These are phyloP conservation scores for Morpho helenor DNA, from an alignment of 2,888 invertebrate genomes.

Conservation along the genomic window DNA sequence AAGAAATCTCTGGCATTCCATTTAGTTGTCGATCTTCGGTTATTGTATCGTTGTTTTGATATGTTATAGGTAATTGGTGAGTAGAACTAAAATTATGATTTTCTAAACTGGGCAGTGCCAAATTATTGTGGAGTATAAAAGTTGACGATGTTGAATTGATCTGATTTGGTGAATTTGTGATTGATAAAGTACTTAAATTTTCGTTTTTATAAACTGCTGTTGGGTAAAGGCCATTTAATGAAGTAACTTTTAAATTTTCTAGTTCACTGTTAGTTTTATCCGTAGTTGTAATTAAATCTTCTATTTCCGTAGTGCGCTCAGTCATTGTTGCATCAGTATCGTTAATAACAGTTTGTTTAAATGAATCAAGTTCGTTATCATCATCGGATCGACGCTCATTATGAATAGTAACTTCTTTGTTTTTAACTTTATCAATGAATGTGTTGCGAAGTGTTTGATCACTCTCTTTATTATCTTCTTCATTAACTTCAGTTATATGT, in stretches of 20 bases:
- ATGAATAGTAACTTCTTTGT: constrained; percentile 2
- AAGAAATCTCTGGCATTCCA: background rate
- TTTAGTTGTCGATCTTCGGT: constrained; percentile 2
- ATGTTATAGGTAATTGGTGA: constrained; percentile 4
- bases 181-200: constrained; percentile 26
- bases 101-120: constrained; percentile 30
- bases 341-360: constrained; percentile 22
- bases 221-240: constrained; percentile 31
- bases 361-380: constrained; percentile 20
- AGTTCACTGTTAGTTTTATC: constrained; percentile 20
- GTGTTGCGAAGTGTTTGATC: too few species aligned
- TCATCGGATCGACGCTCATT: too few species aligned
- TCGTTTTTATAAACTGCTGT: constrained; percentile 33
- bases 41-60: constrained; percentile 28
- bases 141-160: constrained; percentile 30
- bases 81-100: constrained; percentile 42
- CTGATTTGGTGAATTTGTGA: constrained; percentile 30
- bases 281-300: constrained; percentile 8
- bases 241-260: constrained; percentile 13
- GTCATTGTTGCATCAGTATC: constrained; percentile 9
- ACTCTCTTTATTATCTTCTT: constrained; percentile 10
- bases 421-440: constrained; percentile 29
- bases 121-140: constrained; percentile 21
- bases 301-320: constrained; percentile 14
- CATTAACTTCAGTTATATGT: constrained; percentile 8